phyloP scores from a whole-genome alignment of 2,888 invertebrate species.

The Tetranychus truncatus region DNA sequence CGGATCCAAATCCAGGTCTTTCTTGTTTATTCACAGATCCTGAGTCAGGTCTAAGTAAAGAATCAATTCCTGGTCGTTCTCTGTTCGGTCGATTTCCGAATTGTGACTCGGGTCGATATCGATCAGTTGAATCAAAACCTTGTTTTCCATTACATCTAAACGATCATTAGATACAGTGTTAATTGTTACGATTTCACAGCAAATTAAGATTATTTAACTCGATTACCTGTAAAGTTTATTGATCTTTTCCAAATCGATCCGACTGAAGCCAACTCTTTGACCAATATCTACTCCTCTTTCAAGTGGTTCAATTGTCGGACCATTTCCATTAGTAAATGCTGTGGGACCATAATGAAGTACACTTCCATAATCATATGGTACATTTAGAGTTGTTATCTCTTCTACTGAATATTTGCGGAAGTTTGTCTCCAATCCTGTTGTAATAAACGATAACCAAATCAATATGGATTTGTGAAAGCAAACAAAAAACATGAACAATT shows the following conservation, averaged over 20 bases:
- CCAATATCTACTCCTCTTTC: constrained; percentile 32
- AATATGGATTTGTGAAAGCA: neutral
- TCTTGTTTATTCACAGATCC: neutral
- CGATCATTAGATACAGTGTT: neutral
- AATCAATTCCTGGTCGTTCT: neutral
- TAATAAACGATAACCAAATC: neutral
- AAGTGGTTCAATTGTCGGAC: constrained; percentile 45
- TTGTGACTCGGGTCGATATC: neutral
- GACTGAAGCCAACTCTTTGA: constrained; percentile 31
- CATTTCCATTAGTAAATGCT: constrained; percentile 46
- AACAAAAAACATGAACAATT: neutral
- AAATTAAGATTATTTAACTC: neutral
- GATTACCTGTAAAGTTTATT: constrained; percentile 22
- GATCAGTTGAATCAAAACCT: neutral
- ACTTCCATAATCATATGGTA: constrained; percentile 50
- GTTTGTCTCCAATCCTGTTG: constrained; percentile 6
- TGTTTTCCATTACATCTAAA: neutral
- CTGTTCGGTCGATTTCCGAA: neutral
- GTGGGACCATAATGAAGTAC: constrained; percentile 52
- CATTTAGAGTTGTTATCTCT: constrained; percentile 46
- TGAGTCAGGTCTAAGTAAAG: neutral
- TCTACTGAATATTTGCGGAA: constrained; percentile 44
- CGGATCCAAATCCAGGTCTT: neutral
- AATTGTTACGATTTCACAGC: neutral
- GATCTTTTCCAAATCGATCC: constrained; percentile 23